A percentile compares a stretch with the other conserved stretches of the same genome.
These are phyloP conservation scores for Cnemophilus loriae DNA, from an alignment of 2,113 vertebrate genomes.

Conservation along the genomic window DNA sequence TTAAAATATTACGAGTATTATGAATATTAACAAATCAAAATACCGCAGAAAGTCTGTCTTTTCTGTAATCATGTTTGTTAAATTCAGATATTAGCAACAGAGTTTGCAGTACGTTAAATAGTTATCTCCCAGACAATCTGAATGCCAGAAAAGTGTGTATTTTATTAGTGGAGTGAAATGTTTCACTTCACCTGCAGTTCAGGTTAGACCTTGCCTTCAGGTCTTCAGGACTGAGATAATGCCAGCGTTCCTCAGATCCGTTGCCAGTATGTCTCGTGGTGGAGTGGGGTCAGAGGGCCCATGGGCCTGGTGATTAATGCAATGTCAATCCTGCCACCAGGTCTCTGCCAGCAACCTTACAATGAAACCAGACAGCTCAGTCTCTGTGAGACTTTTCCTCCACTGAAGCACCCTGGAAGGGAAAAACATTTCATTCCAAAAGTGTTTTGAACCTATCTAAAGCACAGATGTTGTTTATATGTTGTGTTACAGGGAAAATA, in stretches of 20 bases:
- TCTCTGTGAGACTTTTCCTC: neutral
- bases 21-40: neutral
- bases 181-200: conserved; percentile 23
- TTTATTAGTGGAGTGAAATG: neutral
- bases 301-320: conserved; percentile 10
- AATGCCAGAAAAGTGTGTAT: conserved; percentile 23
- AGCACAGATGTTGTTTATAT: conserved; percentile 19
- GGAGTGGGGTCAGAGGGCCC: neutral
- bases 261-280: neutral
- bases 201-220: conserved; percentile 26
- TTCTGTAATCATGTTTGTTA: neutral
- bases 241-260: neutral
- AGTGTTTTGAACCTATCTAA: neutral
- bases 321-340: neutral
- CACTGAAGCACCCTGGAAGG: neutral
- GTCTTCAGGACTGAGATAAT: neutral
- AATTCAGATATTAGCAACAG: neutral
- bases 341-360: neutral
- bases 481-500: neutral
- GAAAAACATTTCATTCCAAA: neutral
- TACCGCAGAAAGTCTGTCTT: neutral
- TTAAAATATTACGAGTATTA: neutral
- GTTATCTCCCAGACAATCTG: conserved; percentile 13
- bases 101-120: neutral
- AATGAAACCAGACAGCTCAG: neutral